A percentile compares a stretch with the other conserved stretches of the same genome.
Conservation (phyloP, 2,797 vertebrate species). For the Tauraco hartlaubi region DNA sequence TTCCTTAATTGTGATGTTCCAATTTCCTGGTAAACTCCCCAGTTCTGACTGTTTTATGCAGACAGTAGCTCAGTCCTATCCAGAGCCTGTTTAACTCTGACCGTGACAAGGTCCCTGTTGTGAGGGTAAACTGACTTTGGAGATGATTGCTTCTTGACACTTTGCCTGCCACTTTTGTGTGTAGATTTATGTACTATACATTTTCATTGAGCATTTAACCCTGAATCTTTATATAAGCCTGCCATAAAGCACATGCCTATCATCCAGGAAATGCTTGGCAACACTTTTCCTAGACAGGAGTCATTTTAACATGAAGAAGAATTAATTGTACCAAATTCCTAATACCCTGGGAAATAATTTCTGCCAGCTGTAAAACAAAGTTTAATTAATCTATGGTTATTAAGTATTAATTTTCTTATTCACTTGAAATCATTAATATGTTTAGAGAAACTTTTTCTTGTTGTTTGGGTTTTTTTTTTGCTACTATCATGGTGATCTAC, state of each 20-base stretch:
- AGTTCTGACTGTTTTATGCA: not conserved
- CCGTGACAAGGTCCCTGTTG: slow-evolving; percentile 36
- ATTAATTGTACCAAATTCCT: slow-evolving; percentile 22
- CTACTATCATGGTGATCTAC: not conserved
- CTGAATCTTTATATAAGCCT: slow-evolving; percentile 57
- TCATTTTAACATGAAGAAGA: slow-evolving; percentile 35
- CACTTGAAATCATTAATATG: slow-evolving; percentile 4
- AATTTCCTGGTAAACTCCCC: not conserved
- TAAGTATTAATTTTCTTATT: slow-evolving; percentile 20
- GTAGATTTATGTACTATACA: slow-evolving; percentile 59
- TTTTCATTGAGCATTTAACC: slow-evolving; percentile 72
- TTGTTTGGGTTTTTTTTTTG: not conserved
- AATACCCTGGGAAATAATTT: slow-evolving; percentile 36
- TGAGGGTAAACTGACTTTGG: slow-evolving; percentile 59
- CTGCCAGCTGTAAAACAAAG: not conserved
- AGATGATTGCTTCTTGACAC: slow-evolving; percentile 63
- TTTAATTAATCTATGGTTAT: slow-evolving; percentile 10
- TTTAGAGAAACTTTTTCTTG: not conserved
- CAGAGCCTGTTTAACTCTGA: slow-evolving; percentile 45
- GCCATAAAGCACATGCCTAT: slow-evolving; percentile 50
- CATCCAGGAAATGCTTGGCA: slow-evolving; percentile 49
- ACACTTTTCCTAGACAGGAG: slow-evolving; percentile 7
- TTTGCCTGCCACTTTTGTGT: slow-evolving; percentile 32
- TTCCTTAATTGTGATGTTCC: not conserved
- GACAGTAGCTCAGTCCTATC: not conserved